These are phyloP conservation scores for Matsumurasca onukii DNA, from an alignment of 1,140 invertebrate species.

Conservation along the genomic window DNA sequence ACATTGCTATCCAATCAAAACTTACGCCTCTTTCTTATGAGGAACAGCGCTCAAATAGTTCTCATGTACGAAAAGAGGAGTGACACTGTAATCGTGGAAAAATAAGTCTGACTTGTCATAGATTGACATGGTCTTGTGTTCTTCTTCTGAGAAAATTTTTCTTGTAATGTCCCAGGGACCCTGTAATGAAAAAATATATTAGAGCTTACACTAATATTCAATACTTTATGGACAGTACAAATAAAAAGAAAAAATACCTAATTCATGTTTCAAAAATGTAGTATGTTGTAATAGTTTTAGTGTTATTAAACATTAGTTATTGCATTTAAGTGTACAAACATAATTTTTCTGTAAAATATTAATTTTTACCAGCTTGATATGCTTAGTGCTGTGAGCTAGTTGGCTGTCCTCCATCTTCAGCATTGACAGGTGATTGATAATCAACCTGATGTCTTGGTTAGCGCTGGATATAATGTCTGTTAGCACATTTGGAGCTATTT, in stretches of 20 bases:
- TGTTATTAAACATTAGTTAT: too few species aligned
- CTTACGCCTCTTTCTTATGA: constrained; percentile 33
- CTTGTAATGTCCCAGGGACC: constrained; percentile 93
- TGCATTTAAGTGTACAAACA: too few species aligned
- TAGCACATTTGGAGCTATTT: constrained; percentile 73
- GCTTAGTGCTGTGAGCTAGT: constrained; percentile 63
- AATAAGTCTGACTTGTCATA: constrained; percentile 90
- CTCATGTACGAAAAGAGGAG: constrained; percentile 95
- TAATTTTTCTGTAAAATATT: too few species aligned
- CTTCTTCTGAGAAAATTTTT: constrained; percentile 83
- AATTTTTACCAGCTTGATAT: constrained; percentile 71
- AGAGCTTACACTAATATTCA: too few species aligned
- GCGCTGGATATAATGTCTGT: constrained; percentile 84
- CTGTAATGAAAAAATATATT: constrained; percentile 49
- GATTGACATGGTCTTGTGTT: constrained; percentile 79
- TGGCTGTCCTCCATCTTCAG: constrained; percentile 55
- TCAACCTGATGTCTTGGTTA: constrained; percentile 92
- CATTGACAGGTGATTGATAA: constrained; percentile 84
- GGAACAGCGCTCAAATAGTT: constrained; percentile 86
- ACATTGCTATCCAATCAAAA: too few species aligned
- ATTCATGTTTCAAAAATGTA: too few species aligned
- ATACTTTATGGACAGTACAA: too few species aligned
- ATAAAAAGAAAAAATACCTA: too few species aligned
- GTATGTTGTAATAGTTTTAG: too few species aligned
- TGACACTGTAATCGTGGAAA: constrained; percentile 96